A percentile compares a stretch with the other conserved stretches of the same genome.
phyloP scores from a whole-genome alignment of 1,140 invertebrate genomes.

The Mya arenaria region DNA sequence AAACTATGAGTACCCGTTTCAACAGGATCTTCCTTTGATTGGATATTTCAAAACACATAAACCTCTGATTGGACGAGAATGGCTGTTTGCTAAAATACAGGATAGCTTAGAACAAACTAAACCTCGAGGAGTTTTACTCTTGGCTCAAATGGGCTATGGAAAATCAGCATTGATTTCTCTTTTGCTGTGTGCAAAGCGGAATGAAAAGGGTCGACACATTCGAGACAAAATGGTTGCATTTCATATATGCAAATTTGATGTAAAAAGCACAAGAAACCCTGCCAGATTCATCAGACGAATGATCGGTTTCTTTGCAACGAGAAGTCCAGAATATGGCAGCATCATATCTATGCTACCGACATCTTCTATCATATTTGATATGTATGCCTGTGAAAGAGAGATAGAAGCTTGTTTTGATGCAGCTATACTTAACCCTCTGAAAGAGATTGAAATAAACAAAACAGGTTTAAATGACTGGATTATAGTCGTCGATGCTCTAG shows the following conservation, averaged over 20 bases:
- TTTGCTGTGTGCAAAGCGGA: slow-evolving; percentile 12
- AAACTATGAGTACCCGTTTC: not conserved
- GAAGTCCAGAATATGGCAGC: slow-evolving; percentile 34
- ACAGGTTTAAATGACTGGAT: not conserved
- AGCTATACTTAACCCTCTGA: slow-evolving; percentile 1
- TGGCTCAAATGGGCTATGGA: slow-evolving; percentile 25
- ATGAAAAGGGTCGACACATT: not conserved
- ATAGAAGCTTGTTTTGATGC: slow-evolving; percentile 34
- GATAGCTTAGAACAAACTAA: not conserved
- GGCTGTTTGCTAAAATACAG: not conserved
- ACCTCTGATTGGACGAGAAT: not conserved
- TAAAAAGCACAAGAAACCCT: not conserved
- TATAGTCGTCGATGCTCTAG: slow-evolving; percentile 18
- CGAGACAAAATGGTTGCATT: slow-evolving; percentile 34
- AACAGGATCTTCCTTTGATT: not conserved
- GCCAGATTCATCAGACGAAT: slow-evolving; percentile 30
- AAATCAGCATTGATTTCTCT: slow-evolving; percentile 26
- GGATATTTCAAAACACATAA: not conserved
- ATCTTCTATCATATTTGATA: slow-evolving; percentile 1
- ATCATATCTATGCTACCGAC: slow-evolving; percentile 18
- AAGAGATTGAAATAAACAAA: slow-evolving; percentile 16
- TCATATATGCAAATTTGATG: slow-evolving; percentile 47
- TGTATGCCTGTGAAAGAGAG: slow-evolving; percentile 5
- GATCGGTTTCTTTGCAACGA: slow-evolving; percentile 14
- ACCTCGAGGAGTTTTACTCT: not conserved